Evolutionary conservation across 2,797 vertebrate species (phyloP).

Genomic region (Chiloscyllium punctatum): DNA sequence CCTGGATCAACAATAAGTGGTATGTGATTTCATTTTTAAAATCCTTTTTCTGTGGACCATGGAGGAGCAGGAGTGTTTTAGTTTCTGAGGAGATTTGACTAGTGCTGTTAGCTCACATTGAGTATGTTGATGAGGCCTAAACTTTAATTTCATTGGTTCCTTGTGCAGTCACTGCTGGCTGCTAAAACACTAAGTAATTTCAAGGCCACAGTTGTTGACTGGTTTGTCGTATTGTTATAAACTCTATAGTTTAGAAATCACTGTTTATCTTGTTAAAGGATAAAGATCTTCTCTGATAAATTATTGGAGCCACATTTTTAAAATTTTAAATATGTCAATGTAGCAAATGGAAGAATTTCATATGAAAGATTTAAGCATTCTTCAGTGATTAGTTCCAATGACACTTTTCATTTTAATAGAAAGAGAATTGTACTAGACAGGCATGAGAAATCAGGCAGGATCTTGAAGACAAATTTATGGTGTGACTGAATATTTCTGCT

Average conservation of each 20-base stretch:
- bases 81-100: not conserved
- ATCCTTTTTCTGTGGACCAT: not conserved
- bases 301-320: not conserved
- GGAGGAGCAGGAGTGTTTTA: not conserved
- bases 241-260: not conserved
- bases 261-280: not conserved
- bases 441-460: not conserved
- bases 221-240: not conserved
- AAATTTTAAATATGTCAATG: not conserved
- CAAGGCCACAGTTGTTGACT: not conserved
- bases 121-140: not conserved
- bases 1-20: not conserved
- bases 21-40: not conserved
- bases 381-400: not conserved
- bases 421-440: not conserved
- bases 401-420: not conserved
- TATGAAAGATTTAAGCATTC: not conserved
- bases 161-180: not conserved
- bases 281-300: not conserved
- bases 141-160: not conserved
- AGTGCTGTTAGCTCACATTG: not conserved
- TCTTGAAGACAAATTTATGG: not conserved
- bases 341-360: not conserved
- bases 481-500: not conserved
- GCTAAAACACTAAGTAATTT: not conserved